phyloP scores from a whole-genome alignment of 2,797 vertebrate genomes.

The Scarus forsteni region DNA sequence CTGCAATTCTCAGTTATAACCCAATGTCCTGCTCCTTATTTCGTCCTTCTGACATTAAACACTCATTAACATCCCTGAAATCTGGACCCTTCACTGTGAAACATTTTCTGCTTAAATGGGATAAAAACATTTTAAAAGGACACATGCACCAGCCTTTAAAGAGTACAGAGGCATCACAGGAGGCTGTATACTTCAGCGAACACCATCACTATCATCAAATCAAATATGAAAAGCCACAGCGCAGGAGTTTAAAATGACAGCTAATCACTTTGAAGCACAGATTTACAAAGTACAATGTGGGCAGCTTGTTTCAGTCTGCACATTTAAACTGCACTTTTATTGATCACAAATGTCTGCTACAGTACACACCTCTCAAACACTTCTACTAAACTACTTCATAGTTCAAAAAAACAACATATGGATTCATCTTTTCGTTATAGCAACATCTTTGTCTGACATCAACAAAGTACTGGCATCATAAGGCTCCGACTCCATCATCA shows the following conservation, averaged over 20 bases:
- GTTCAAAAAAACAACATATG: slow-evolving; percentile 43
- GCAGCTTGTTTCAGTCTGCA: slow-evolving; percentile 60
- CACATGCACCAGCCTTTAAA: slow-evolving; percentile 60
- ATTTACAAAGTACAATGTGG: slow-evolving; percentile 52
- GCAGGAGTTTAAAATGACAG: slow-evolving; percentile 44
- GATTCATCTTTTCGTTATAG: slow-evolving; percentile 42
- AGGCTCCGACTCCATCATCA: slow-evolving; percentile 55
- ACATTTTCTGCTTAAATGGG: slow-evolving; percentile 34
- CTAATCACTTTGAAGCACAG: slow-evolving; percentile 67
- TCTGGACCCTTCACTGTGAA: slow-evolving; percentile 10
- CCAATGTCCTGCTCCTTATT: slow-evolving; percentile 24
- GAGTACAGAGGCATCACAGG: slow-evolving; percentile 52
- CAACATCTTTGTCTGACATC: slow-evolving; percentile 73
- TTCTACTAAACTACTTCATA: slow-evolving; percentile 60
- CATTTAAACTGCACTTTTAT: slow-evolving; percentile 56
- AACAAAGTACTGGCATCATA: slow-evolving; percentile 69
- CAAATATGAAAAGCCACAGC: slow-evolving; percentile 49
- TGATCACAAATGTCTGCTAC: slow-evolving; percentile 61
- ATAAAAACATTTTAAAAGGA: slow-evolving; percentile 34
- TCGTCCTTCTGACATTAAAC: slow-evolving; percentile 4
- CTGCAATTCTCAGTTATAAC: slow-evolving; percentile 44
- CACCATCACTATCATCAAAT: slow-evolving; percentile 54
- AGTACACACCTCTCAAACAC: slow-evolving; percentile 60
- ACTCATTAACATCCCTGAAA: slow-evolving; percentile 20
- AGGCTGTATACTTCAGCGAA: slow-evolving; percentile 55